Conservation (phyloP, 1,140 invertebrate genomes). For the Babylonia areolata region DNA sequence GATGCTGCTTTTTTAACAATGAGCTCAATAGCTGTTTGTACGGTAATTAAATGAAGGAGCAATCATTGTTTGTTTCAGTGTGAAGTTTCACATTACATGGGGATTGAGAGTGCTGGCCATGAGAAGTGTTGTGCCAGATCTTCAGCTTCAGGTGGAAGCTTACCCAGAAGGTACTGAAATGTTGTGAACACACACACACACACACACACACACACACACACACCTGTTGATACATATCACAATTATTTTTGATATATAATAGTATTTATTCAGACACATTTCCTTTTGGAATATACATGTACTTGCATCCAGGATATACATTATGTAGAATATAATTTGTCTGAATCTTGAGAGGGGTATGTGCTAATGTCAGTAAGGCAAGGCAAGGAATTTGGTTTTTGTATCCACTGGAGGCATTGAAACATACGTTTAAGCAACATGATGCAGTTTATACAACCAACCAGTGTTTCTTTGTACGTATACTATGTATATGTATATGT, state of each 20-base stretch:
- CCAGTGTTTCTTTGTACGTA: too few species aligned
- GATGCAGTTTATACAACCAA: too few species aligned
- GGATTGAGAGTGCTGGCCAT: constrained; percentile 19
- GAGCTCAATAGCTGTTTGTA: neutral
- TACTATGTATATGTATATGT: too few species aligned
- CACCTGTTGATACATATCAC: neutral
- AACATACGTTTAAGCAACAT: too few species aligned
- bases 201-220: neutral
- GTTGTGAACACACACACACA: neutral
- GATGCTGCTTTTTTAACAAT: neutral
- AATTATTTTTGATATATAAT: too few species aligned
- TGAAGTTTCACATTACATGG: constrained; percentile 6
- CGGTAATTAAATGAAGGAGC: neutral
- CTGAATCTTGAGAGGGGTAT: too few species aligned
- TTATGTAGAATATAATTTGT: too few species aligned
- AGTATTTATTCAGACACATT: neutral
- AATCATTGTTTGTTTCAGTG: constrained; percentile 19
- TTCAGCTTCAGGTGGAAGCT: neutral
- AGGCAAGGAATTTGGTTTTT: too few species aligned
- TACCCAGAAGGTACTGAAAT: neutral
- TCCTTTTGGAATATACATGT: too few species aligned
- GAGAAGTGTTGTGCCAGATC: neutral
- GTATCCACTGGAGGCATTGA: too few species aligned
- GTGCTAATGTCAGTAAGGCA: too few species aligned
- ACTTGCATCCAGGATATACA: too few species aligned